Evolutionary conservation across 2,888 invertebrate genomes (phyloP).

Genomic region (Leucoma salicis): DNA sequence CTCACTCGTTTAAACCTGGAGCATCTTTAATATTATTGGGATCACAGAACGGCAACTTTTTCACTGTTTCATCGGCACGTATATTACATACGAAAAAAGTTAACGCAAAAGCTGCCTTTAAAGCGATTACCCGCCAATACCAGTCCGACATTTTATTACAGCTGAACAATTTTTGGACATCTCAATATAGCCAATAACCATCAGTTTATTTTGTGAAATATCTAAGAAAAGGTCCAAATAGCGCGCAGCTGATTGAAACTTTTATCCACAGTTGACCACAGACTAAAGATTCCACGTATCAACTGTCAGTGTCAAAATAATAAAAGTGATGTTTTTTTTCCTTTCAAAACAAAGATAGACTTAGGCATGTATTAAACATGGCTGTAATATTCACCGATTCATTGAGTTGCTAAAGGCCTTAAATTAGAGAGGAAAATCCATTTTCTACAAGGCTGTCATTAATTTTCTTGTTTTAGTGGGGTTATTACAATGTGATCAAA

Average conservation of each 20-base stretch:
- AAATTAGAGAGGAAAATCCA: no score
- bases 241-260: conserved; percentile 32
- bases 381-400: no score
- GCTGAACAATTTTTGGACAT: conserved; percentile 68
- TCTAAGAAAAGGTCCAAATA: conserved; percentile 41
- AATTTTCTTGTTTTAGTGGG: no score
- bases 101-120: conserved; percentile 61
- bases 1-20: conserved; percentile 63
- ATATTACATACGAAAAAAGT: conserved; percentile 62
- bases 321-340: no score
- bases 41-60: conserved; percentile 74
- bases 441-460: no score
- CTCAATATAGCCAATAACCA: conserved; percentile 56
- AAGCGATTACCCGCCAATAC: conserved; percentile 70
- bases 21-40: conserved; percentile 57
- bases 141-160: conserved; percentile 72
- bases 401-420: no score
- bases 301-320: no score
- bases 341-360: no score
- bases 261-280: conserved; percentile 38
- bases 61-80: conserved; percentile 64
- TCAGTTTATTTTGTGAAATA: conserved; percentile 58
- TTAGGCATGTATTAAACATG: no score
- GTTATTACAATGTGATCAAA: no score
- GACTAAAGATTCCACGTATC: conserved; percentile 45